A percentile compares a stretch with the other conserved stretches of the same genome.
phyloP scores from a whole-genome alignment of 2,113 vertebrate species.

The Albula goreensis region DNA sequence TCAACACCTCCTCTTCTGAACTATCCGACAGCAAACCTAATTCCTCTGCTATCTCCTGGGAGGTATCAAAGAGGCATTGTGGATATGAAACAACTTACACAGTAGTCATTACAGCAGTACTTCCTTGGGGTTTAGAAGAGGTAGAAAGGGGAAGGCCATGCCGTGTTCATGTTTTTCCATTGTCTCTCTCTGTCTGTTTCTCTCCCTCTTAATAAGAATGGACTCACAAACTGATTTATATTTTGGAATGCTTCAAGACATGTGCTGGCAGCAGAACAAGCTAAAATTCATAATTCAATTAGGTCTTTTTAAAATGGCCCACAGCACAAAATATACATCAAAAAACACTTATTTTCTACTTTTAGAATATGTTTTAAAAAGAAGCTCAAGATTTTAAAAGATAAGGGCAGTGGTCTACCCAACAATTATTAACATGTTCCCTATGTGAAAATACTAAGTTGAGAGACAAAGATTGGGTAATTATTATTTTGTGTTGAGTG shows the following conservation, averaged over 20 bases:
- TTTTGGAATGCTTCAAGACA: too few species aligned
- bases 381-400: neutral
- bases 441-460: neutral
- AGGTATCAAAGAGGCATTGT: slow-evolving; percentile 72
- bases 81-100: slow-evolving; percentile 36
- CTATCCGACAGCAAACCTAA: slow-evolving; percentile 87
- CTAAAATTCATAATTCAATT: too few species aligned
- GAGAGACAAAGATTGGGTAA: neutral
- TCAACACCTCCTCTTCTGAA: slow-evolving; percentile 92
- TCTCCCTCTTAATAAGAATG: neutral
- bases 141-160: neutral
- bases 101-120: neutral
- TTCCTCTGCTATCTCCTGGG: slow-evolving; percentile 87
- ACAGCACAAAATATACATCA: too few species aligned
- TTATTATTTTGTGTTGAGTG: neutral
- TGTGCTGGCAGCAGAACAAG: too few species aligned
- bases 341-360: neutral
- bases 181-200: neutral
- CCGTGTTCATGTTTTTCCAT: neutral
- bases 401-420: neutral
- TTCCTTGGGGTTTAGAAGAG: neutral
- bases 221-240: too few species aligned
- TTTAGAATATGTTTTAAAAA: neutral
- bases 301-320: too few species aligned
- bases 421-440: neutral